phyloP scores from a whole-genome alignment of 2,797 vertebrate species.

The Chelonia mydas region DNA sequence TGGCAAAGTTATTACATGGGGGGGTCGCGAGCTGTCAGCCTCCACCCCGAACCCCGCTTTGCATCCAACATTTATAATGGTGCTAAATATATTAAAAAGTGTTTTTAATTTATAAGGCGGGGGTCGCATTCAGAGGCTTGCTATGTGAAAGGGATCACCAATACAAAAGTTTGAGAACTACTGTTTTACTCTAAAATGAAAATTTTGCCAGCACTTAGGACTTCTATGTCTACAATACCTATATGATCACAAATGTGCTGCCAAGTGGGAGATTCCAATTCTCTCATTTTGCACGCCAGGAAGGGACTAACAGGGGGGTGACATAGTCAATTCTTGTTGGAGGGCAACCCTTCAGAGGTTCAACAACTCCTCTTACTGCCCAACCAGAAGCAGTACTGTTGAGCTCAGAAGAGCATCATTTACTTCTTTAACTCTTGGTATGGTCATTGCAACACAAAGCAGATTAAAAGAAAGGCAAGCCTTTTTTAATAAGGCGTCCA shows the following conservation, averaged over 20 bases:
- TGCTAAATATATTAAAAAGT: no score
- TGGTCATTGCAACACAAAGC: not conserved
- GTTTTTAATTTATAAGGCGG: no score
- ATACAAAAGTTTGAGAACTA: no score
- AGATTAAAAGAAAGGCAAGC: not conserved
- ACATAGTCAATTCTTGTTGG: accelerated
- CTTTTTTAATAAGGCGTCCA: not conserved
- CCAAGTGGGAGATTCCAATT: accelerated
- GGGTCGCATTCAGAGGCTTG: no score
- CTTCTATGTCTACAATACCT: accelerated
- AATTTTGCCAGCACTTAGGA: not conserved
- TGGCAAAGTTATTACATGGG: no score
- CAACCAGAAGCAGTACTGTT: not conserved
- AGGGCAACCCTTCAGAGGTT: not conserved
- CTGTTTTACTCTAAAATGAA: not conserved
- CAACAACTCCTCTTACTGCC: not conserved
- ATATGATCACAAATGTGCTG: accelerated
- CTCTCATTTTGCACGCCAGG: not conserved
- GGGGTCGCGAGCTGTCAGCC: no score
- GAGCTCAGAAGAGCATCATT: not conserved
- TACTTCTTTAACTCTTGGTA: accelerated
- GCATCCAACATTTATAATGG: no score
- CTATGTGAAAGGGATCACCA: no score
- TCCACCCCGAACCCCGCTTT: no score
- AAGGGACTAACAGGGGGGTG: not conserved